Evolutionary conservation across 2,113 vertebrate genomes (phyloP).

Genomic region (Entomyzon cyanotis): DNA sequence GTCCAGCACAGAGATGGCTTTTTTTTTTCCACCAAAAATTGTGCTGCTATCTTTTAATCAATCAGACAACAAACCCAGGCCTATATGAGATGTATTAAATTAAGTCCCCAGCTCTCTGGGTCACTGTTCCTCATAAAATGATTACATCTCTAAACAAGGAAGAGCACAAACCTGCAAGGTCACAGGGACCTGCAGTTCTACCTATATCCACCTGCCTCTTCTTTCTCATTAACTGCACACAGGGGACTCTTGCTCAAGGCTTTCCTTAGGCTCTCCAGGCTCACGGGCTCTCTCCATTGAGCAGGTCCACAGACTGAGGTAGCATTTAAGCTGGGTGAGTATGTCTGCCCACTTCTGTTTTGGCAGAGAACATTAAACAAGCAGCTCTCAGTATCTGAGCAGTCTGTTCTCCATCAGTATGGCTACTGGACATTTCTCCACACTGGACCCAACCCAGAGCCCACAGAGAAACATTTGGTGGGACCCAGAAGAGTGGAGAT

Average conservation of each 20-base stretch:
- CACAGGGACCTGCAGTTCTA: neutral
- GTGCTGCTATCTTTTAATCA: neutral
- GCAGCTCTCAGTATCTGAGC: neutral
- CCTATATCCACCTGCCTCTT: neutral
- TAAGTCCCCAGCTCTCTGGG: neutral
- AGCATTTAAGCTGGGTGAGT: neutral
- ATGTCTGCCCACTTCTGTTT: neutral
- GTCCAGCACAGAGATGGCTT: neutral
- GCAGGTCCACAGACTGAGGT: neutral
- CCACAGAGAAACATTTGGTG: neutral
- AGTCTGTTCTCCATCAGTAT: neutral
- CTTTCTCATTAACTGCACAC: neutral
- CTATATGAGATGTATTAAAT: neutral
- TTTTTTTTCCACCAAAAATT: neutral
- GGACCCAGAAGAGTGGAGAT: neutral
- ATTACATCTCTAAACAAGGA: constrained; percentile 12
- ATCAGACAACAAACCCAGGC: neutral
- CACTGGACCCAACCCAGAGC: neutral
- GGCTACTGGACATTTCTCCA: neutral
- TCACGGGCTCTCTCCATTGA: neutral
- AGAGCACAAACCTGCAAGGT: neutral
- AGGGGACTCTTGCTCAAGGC: neutral
- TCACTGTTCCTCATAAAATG: neutral
- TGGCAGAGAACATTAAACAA: neutral
- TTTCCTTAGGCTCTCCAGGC: neutral